Evolutionary conservation across 2,888 invertebrate species (phyloP).

Genomic region (Drosophila phalerata): DNA sequence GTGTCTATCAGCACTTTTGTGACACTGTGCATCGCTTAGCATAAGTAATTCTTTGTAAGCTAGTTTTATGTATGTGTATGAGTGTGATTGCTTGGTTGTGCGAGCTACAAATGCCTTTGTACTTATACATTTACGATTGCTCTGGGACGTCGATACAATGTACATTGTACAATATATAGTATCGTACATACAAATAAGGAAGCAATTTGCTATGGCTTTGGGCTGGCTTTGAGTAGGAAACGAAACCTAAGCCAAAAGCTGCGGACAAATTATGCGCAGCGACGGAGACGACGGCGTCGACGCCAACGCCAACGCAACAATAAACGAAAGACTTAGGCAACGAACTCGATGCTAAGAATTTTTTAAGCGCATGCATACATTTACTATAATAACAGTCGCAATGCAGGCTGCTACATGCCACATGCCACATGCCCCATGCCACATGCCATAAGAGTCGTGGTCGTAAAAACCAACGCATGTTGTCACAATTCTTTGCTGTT

Average conservation of each 20-base stretch:
- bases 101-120: conserved; percentile 31
- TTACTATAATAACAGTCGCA: conserved; percentile 14
- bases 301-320: conserved; percentile 55
- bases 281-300: conserved; percentile 27
- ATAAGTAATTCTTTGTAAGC: conserved; percentile 49
- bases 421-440: conserved; percentile 14
- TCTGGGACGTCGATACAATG: conserved; percentile 14
- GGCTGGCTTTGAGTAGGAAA: conserved; percentile 63
- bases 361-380: conserved; percentile 40
- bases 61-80: conserved; percentile 1
- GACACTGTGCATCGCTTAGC: conserved; percentile 36
- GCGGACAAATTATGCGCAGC: conserved; percentile 69
- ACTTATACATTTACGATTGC: conserved; percentile 6
- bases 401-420: neutral
- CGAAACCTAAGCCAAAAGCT: conserved; percentile 51
- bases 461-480: conserved; percentile 32
- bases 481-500: conserved; percentile 20
- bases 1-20: neutral
- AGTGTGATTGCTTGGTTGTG: conserved; percentile 17
- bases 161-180: conserved; percentile 24
- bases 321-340: conserved; percentile 48
- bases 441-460: conserved; percentile 12
- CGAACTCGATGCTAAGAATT: conserved; percentile 50
- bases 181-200: conserved; percentile 67
- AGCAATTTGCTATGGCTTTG: conserved; percentile 69